Percentiles rank a stretch among this genome's conserved stretches.
phyloP scores from a whole-genome alignment of 2,888 invertebrate species.

The Rhorus exstirpatorius region DNA sequence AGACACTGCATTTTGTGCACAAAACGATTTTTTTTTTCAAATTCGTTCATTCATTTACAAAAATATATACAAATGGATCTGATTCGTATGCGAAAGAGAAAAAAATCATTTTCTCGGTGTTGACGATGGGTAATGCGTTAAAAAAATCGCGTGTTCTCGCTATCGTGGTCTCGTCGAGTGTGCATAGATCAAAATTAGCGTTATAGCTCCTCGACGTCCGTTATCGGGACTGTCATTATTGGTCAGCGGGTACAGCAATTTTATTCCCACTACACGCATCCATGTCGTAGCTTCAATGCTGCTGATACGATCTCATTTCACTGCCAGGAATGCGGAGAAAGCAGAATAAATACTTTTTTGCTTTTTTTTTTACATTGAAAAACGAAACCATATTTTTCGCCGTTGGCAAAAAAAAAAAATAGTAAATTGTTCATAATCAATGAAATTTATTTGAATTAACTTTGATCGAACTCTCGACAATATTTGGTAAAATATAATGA shows the following conservation, averaged over 20 bases:
- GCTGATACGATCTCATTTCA: neutral
- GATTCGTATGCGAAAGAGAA: neutral
- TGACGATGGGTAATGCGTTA: neutral
- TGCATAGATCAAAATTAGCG: slow-evolving; percentile 28
- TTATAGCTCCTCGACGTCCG: neutral
- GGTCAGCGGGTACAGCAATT: slow-evolving; percentile 8
- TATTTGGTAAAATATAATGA: too few species aligned
- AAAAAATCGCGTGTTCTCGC: neutral
- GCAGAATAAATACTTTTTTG: neutral
- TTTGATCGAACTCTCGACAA: too few species aligned
- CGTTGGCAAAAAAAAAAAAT: neutral
- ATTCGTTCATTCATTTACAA: too few species aligned
- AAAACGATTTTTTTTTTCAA: too few species aligned
- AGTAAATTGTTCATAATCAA: too few species aligned
- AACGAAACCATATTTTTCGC: neutral
- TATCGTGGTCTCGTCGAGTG: slow-evolving; percentile 16
- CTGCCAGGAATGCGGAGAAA: neutral
- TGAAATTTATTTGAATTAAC: too few species aligned
- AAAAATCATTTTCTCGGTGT: neutral
- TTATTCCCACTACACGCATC: slow-evolving; percentile 4
- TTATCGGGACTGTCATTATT: slow-evolving; percentile 39
- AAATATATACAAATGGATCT: too few species aligned
- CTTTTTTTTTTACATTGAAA: too few species aligned
- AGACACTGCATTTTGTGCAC: too few species aligned
- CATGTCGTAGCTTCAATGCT: too few species aligned